Conservation (phyloP, 1,140 invertebrate species). For the Ctenoplectra terminalis region DNA sequence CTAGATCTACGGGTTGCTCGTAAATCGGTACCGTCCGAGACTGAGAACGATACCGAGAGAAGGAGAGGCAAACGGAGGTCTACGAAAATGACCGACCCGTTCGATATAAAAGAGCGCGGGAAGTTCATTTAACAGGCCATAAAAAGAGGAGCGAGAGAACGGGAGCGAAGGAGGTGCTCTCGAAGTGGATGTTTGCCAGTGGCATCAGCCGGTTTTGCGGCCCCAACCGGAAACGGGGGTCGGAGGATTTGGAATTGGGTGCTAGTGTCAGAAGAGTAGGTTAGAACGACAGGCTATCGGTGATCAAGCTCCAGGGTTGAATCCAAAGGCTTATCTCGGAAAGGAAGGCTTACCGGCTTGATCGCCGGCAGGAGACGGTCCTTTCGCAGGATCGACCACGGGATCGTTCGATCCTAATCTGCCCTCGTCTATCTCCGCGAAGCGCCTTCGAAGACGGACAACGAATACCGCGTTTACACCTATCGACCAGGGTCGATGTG, state of each 20-base stretch:
- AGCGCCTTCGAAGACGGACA: constrained; percentile 42
- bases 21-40: constrained; percentile 70
- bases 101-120: constrained; percentile 79
- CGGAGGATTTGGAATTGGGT: constrained; percentile 69
- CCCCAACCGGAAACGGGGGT: constrained; percentile 50
- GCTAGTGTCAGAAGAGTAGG: constrained; percentile 58
- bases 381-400: constrained; percentile 55
- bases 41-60: constrained; percentile 9
- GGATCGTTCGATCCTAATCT: constrained; percentile 67
- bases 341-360: constrained; percentile 64
- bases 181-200: constrained; percentile 55
- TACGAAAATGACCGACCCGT: constrained; percentile 74
- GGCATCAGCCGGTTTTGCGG: constrained; percentile 54
- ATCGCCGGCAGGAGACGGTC: constrained; percentile 35
- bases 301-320: constrained; percentile 66
- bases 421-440: constrained; percentile 19
- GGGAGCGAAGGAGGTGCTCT: constrained; percentile 27
- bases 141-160: constrained; percentile 67
- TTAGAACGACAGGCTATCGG: constrained; percentile 70
- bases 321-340: constrained; percentile 67
- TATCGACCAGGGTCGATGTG: constrained; percentile 10
- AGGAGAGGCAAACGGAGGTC: constrained; percentile 58
- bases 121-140: constrained; percentile 81
- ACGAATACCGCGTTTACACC: constrained; percentile 10
- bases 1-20: constrained; percentile 69